Conservation (phyloP, 2,797 vertebrate species). For the Pipistrellus pipistrellus region DNA sequence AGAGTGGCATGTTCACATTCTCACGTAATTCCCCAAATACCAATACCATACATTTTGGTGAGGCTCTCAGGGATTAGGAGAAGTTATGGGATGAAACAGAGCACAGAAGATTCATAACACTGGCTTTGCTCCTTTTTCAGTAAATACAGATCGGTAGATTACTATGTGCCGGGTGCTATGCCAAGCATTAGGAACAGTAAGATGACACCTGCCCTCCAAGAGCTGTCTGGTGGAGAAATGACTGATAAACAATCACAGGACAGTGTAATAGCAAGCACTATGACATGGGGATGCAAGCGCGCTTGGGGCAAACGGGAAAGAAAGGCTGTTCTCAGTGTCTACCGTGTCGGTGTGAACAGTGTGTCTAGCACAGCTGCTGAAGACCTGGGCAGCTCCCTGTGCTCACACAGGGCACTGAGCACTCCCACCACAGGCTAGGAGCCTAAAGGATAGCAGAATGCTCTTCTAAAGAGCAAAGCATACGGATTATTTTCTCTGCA, state of each 20-base stretch:
- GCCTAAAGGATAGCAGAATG: neutral
- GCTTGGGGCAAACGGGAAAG: no score
- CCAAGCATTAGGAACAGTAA: neutral
- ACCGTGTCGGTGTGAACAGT: neutral
- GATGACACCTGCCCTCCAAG: neutral
- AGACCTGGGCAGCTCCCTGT: neutral
- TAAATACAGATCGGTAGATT: neutral
- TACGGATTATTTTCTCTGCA: constrained; percentile 61
- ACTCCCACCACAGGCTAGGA: neutral
- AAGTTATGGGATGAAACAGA: neutral
- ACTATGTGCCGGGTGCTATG: neutral
- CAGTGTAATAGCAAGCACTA: no score
- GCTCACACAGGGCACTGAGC: neutral
- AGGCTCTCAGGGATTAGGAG: constrained; percentile 31
- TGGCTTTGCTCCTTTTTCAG: neutral
- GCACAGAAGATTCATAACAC: neutral
- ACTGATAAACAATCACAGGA: neutral
- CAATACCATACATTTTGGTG: constrained; percentile 5
- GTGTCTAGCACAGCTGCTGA: neutral
- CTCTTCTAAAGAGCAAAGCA: constrained; percentile 36
- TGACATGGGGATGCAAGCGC: neutral
- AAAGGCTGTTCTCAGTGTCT: neutral
- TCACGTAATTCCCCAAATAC: neutral
- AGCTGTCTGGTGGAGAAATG: neutral
- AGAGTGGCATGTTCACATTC: neutral